Conservation (phyloP, 1,140 invertebrate species). For the Tetragnatha versicolor region DNA sequence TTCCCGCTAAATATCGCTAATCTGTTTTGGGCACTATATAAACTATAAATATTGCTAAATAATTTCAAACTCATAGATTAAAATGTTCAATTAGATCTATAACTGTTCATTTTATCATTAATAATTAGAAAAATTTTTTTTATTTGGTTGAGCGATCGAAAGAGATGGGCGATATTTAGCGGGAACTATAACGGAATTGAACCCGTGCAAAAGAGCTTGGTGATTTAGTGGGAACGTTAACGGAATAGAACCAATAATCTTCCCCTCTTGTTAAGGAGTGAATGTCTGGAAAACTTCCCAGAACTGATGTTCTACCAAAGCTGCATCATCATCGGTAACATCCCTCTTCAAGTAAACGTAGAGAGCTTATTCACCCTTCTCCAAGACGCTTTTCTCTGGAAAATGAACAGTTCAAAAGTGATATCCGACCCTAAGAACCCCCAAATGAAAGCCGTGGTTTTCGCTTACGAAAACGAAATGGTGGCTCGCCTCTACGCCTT, state of each 20-base stretch:
- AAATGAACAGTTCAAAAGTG: not conserved
- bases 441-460: not conserved
- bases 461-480: not conserved
- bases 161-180: too few species aligned
- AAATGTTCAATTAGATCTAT: too few species aligned
- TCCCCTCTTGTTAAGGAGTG: not conserved
- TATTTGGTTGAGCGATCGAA: too few species aligned
- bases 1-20: too few species aligned
- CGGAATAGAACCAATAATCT: not conserved
- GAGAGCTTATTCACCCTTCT: not conserved
- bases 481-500: not conserved
- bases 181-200: too few species aligned
- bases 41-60: too few species aligned
- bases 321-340: not conserved
- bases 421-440: not conserved
- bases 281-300: not conserved
- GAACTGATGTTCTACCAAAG: not conserved
- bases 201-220: too few species aligned
- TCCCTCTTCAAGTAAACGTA: not conserved
- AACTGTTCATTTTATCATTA: too few species aligned
- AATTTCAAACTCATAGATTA: too few species aligned
- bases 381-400: not conserved
- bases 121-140: too few species aligned
- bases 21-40: too few species aligned
- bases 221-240: too few species aligned